Percentiles rank a stretch among this genome's conserved stretches.
Evolutionary conservation across 2,797 vertebrate species (phyloP).

Genomic region (Acestrorhynchus altus): DNA sequence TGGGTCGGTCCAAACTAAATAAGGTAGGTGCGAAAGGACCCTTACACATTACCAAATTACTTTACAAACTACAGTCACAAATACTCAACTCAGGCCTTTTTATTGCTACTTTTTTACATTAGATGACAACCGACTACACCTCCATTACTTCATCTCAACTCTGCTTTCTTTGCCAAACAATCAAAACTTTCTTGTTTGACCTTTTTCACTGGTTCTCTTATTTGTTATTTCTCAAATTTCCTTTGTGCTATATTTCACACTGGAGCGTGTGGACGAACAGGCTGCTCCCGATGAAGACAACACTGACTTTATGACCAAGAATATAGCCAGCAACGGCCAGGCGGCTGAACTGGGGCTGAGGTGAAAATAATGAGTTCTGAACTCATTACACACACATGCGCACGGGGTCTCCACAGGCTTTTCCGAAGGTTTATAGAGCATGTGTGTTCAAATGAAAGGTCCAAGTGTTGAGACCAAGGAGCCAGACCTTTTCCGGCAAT

Average conservation of each 20-base stretch:
- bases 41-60: too few relatives aligned
- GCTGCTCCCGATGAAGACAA: conserved; percentile 1
- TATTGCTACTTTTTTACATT: neutral
- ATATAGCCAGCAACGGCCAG: neutral
- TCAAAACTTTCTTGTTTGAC: neutral
- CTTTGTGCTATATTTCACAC: neutral
- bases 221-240: neutral
- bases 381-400: conserved; percentile 10
- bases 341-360: neutral
- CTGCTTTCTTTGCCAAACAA: neutral
- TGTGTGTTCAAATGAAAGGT: conserved; percentile 59
- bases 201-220: neutral
- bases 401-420: conserved; percentile 12
- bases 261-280: neutral
- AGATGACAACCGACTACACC: neutral
- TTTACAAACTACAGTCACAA: too few relatives aligned
- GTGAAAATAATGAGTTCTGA: conserved; percentile 15
- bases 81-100: too few relatives aligned
- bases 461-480: conserved; percentile 58
- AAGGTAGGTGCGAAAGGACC: too few relatives aligned
- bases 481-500: conserved; percentile 61
- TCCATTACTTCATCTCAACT: neutral
- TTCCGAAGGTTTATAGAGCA: conserved; percentile 53
- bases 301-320: conserved; percentile 6
- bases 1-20: too few relatives aligned